Evolutionary conservation across 1,140 invertebrate species (phyloP).

Genomic region (Pseudobourletiella spinata): DNA sequence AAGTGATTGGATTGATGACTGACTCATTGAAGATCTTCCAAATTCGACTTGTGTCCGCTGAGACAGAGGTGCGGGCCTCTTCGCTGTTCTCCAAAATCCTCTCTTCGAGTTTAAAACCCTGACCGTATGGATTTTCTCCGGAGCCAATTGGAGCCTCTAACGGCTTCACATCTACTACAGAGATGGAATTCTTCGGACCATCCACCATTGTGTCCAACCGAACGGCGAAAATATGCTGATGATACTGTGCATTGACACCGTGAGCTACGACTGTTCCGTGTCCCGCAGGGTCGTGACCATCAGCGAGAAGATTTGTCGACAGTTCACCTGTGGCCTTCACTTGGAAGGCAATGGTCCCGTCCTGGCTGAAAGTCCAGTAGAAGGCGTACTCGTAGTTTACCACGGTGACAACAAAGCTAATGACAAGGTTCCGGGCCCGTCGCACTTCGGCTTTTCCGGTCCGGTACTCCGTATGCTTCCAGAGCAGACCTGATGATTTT

Average conservation of each 20-base stretch:
- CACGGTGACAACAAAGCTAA: constrained; percentile 34
- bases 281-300: constrained; percentile 1
- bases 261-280: constrained; percentile 26
- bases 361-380: constrained; percentile 33
- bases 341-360: constrained; percentile 29
- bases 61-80: neutral
- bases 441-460: constrained; percentile 25
- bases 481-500: constrained; percentile 26
- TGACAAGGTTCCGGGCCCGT: constrained; percentile 20
- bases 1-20: constrained; percentile 19
- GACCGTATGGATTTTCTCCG: constrained; percentile 25
- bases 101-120: constrained; percentile 28
- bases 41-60: neutral
- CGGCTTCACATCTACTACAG: constrained; percentile 21
- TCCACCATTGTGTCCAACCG: constrained; percentile 33
- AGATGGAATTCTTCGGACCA: constrained; percentile 25
- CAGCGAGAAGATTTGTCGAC: constrained; percentile 25
- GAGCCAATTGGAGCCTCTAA: constrained; percentile 17
- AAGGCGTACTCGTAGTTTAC: constrained; percentile 35
- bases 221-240: constrained; percentile 34
- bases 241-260: constrained; percentile 23
- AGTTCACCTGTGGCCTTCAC: constrained; percentile 35
- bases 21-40: constrained; percentile 30
- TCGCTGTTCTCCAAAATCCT: neutral
- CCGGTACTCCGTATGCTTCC: constrained; percentile 34